phyloP scores from a whole-genome alignment of 2,113 vertebrate species.

The Menidia beryllina region DNA sequence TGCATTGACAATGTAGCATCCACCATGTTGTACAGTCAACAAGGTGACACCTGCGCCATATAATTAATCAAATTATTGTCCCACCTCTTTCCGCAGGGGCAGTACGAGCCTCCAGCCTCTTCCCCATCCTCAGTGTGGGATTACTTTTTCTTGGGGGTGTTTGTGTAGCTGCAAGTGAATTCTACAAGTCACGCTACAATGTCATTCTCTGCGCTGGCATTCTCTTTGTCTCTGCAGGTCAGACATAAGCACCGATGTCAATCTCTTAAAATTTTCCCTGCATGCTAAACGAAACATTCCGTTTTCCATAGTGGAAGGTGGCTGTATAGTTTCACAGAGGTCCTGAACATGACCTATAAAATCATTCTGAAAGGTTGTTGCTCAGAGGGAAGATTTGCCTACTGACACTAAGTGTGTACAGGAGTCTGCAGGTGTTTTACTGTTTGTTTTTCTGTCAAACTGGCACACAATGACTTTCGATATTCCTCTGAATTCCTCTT shows the following conservation, averaged over 20 bases:
- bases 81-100: conserved; percentile 74
- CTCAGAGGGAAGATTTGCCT: no score
- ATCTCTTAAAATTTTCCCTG: no score
- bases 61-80: neutral
- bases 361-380: no score
- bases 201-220: conserved; percentile 85
- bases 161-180: conserved; percentile 91
- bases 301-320: no score
- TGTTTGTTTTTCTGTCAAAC: neutral
- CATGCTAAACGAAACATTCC: no score
- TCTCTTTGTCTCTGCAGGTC: conserved; percentile 84
- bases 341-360: no score
- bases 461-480: neutral
- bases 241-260: conserved; percentile 29
- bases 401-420: no score
- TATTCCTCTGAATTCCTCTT: conserved; percentile 38
- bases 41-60: neutral
- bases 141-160: conserved; percentile 80
- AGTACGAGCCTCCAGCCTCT: conserved; percentile 82
- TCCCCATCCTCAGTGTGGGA: conserved; percentile 86
- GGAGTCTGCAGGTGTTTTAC: neutral
- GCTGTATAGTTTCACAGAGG: no score
- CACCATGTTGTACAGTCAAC: no score
- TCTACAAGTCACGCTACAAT: conserved; percentile 96
- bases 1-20: no score